phyloP scores from a whole-genome alignment of 2,113 vertebrate genomes.

The Myrmecophaga tridactyla region DNA sequence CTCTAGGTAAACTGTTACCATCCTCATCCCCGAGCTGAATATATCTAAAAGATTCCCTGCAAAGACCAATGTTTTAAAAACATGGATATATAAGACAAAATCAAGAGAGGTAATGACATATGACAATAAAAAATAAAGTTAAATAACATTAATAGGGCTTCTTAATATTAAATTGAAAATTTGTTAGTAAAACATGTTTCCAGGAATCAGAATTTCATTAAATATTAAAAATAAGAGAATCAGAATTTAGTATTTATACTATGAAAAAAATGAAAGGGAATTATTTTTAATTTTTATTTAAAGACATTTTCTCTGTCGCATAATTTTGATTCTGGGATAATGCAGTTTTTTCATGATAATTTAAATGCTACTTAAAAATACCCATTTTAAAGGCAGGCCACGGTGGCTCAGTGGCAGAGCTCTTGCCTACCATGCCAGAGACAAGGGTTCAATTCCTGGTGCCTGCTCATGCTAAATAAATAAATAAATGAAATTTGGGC shows the following conservation, averaged over 20 bases:
- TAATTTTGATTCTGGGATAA: neutral
- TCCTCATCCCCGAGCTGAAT: neutral
- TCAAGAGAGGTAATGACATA: neutral
- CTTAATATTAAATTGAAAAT: neutral
- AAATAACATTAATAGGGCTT: neutral
- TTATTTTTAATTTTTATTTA: neutral
- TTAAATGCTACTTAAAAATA: neutral
- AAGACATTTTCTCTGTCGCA: neutral
- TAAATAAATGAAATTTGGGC: too few species aligned
- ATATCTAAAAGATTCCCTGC: neutral
- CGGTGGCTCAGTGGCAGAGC: too few species aligned
- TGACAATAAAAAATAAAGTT: conserved; percentile 5
- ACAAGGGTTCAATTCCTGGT: too few species aligned
- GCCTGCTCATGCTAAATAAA: too few species aligned
- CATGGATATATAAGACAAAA: neutral
- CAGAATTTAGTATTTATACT: neutral
- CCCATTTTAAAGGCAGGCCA: too few species aligned
- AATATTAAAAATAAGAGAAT: neutral
- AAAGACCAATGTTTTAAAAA: neutral
- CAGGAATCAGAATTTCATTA: neutral
- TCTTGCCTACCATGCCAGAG: too few species aligned
- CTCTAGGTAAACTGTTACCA: neutral
- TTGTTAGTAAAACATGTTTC: neutral
- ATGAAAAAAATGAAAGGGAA: neutral
- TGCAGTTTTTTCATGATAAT: neutral